These are phyloP conservation scores for Ceuthmochares aereus DNA, from an alignment of 2,113 vertebrate species.

Conservation along the genomic window DNA sequence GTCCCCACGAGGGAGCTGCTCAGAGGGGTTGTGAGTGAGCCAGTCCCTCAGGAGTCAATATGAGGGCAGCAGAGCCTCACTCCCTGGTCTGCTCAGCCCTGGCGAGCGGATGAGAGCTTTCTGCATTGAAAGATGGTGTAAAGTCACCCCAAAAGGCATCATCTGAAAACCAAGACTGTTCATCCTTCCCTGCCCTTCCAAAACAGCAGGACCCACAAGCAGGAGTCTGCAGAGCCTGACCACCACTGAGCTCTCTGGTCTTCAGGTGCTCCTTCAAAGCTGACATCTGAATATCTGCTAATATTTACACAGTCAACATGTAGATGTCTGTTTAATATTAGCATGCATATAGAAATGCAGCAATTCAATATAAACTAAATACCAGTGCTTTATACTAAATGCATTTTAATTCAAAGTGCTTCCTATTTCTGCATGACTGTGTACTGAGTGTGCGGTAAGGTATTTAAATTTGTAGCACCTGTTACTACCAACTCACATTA, in stretches of 20 bases:
- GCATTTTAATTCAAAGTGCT: background rate
- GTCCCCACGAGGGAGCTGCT: background rate
- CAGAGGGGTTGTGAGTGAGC: background rate
- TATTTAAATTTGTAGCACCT: slow-evolving; percentile 2
- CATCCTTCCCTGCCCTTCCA: background rate
- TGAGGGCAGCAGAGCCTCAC: background rate
- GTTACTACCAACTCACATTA: background rate
- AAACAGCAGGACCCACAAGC: background rate
- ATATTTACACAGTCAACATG: background rate
- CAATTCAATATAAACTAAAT: background rate
- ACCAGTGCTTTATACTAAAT: background rate
- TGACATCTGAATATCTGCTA: background rate
- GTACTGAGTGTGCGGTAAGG: background rate
- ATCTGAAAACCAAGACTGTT: background rate
- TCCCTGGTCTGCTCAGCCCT: background rate
- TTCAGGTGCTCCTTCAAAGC: background rate
- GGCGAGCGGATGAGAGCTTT: background rate
- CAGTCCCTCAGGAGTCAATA: accelerated
- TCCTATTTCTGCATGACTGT: background rate
- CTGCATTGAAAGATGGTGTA: background rate
- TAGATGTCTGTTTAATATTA: background rate
- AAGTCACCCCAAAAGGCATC: background rate
- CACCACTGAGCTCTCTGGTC: background rate
- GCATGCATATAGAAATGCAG: background rate
- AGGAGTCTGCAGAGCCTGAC: background rate